Evolutionary conservation across 2,888 invertebrate genomes (phyloP).

Genomic region (Leuctra nigra): DNA sequence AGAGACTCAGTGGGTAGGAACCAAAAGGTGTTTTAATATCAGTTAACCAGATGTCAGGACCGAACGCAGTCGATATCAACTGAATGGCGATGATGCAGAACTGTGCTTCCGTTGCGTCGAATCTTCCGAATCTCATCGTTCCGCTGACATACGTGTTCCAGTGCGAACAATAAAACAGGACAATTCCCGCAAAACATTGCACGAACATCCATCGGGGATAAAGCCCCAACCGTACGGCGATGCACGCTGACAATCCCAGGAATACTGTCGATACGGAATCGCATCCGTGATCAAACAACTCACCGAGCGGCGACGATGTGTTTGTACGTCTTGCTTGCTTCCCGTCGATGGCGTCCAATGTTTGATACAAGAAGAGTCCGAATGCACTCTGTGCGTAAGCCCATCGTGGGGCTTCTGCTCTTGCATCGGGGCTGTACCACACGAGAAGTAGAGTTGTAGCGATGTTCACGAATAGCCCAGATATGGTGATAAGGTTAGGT

Average conservation of each 20-base stretch:
- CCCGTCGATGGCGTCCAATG: slow-evolving; percentile 97
- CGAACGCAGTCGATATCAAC: slow-evolving; percentile 77
- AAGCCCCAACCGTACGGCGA: slow-evolving; percentile 86
- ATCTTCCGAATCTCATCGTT: slow-evolving; percentile 77
- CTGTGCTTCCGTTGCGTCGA: slow-evolving; percentile 99
- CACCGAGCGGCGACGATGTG: slow-evolving; percentile 87
- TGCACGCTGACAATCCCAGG: slow-evolving; percentile 92
- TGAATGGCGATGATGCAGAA: slow-evolving; percentile 86
- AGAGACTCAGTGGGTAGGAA: background rate
- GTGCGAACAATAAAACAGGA: slow-evolving; percentile 96
- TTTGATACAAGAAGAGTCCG: slow-evolving; percentile 95
- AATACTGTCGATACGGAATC: slow-evolving; percentile 98
- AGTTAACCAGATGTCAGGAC: slow-evolving; percentile 78
- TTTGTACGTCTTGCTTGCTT: slow-evolving; percentile 96
- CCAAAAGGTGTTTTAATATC: slow-evolving; percentile 45
- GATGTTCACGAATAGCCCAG: slow-evolving; percentile 88
- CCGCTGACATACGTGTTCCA: slow-evolving; percentile 97
- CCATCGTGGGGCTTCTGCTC: slow-evolving; percentile 85
- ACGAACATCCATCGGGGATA: slow-evolving; percentile 93
- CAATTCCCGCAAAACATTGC: slow-evolving; percentile 90
- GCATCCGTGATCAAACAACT: slow-evolving; percentile 99
- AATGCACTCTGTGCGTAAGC: slow-evolving; percentile 84
- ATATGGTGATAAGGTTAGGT: slow-evolving; percentile 93
- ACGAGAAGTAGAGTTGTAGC: slow-evolving; percentile 86
- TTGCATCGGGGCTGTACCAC: slow-evolving; percentile 89